These are phyloP conservation scores for Intellagama lesueurii DNA, from an alignment of 2,797 vertebrate species.

Conservation along the genomic window DNA sequence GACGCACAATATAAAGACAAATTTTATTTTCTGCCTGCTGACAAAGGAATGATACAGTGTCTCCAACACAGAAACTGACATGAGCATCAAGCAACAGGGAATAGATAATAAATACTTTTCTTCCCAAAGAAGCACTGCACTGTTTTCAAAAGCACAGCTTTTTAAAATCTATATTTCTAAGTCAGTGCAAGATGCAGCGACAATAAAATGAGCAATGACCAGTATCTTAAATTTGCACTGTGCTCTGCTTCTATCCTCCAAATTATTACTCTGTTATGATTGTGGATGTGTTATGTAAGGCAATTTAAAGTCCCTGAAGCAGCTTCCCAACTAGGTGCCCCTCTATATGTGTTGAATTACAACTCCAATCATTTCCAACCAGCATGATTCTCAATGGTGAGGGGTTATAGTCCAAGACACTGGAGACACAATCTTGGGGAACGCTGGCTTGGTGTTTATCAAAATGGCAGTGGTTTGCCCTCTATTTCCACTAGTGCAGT, in stretches of 20 bases:
- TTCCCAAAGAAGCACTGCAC: not conserved
- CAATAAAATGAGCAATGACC: not conserved
- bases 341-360: not conserved
- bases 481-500: too few relatives aligned
- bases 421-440: too few relatives aligned
- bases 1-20: slow-evolving; percentile 24
- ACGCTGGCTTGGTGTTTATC: too few relatives aligned
- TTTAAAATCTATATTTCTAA: not conserved
- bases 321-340: not conserved
- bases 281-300: not conserved
- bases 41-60: slow-evolving; percentile 22
- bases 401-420: too few relatives aligned
- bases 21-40: slow-evolving; percentile 31
- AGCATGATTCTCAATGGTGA: too few relatives aligned
- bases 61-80: not conserved
- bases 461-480: too few relatives aligned
- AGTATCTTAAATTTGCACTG: not conserved
- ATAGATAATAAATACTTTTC: slow-evolving; percentile 17
- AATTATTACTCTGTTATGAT: not conserved
- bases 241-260: not conserved
- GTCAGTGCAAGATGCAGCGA: not conserved
- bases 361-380: not conserved
- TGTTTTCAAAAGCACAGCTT: not conserved
- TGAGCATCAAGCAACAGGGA: not conserved
- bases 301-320: not conserved